Conservation (phyloP, 1,140 invertebrate genomes). For the Argopecten irradians region DNA sequence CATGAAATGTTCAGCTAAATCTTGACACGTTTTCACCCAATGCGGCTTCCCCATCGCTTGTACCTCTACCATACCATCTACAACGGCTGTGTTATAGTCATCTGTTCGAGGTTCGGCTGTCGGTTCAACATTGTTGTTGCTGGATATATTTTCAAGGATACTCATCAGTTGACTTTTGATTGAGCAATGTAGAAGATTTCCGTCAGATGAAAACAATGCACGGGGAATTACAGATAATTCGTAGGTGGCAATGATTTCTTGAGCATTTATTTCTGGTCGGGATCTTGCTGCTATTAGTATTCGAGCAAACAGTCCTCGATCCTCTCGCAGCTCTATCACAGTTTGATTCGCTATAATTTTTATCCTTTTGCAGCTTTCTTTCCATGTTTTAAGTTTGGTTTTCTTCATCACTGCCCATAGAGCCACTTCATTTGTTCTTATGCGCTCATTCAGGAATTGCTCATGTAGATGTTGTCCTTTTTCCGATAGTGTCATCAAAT, state of each 20-base stretch:
- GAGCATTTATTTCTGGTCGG: slow-evolving; percentile 33
- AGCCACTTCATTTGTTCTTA: background rate
- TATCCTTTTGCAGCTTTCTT: background rate
- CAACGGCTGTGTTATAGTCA: background rate
- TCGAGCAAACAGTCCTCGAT: slow-evolving; percentile 35
- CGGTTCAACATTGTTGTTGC: background rate
- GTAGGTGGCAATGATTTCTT: slow-evolving; percentile 31
- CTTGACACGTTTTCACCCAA: slow-evolving; percentile 3
- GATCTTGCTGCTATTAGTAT: slow-evolving; percentile 31
- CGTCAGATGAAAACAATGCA: slow-evolving; percentile 29
- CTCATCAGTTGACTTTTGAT: slow-evolving; percentile 20
- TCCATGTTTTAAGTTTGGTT: slow-evolving; percentile 34
- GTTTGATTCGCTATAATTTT: background rate
- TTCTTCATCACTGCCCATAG: slow-evolving; percentile 39
- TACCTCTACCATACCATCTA: slow-evolving; percentile 40
- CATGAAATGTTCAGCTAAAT: slow-evolving; percentile 31
- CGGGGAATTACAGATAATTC: slow-evolving; percentile 40
- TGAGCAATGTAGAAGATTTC: slow-evolving; percentile 4
- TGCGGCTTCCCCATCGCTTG: slow-evolving; percentile 37
- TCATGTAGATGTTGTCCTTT: background rate
- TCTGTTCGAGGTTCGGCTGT: background rate
- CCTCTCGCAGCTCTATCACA: slow-evolving; percentile 36
- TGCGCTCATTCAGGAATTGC: background rate
- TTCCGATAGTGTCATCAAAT: background rate
- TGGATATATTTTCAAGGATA: slow-evolving; percentile 18